Base-by-base conservation (phyloP, 2,113 vertebrate genomes). In the Oryzias melastigma region DNA sequence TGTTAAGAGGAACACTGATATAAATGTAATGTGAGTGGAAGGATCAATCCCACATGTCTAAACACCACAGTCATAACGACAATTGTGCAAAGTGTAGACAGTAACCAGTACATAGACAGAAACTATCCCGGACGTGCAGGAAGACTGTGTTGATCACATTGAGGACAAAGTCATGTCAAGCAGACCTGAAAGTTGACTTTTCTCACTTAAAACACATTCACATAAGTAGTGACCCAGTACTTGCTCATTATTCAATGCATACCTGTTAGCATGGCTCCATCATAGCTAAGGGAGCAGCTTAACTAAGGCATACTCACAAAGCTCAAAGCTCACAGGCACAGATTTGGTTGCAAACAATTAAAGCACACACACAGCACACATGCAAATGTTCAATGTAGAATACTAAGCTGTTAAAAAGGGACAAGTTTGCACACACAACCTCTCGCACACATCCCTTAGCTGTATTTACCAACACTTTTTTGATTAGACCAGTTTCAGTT, bases 401-500 rank as follows among this genome's bases (percentile, higher is more conserved):
- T 44, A 51, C 24, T 20, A 64, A 75, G 29, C 47, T 47, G 57
- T 52, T 50, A 22, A 52, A 57, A 61, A 43, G 18, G 52, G 13
- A 52, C 24, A 49, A 61, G 19, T 8, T 45, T 7, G 47, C 47
- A 49, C 60, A 68, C 24, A 71, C 61, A 58, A 57, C 65, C 61
- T 54, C 73, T 45, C 43, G 19, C 44, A 52, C 53, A 50, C 35
- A 27, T 74, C 35, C 48, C 66, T 64, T 65, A 62, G 74, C 78
- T 24, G 57, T 73, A 70, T 27, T 22, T 18, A 69, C 76, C 68
- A 72, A 76, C 73, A 62, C 58, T 71, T 77, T 67, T 85, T 80
- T 76, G 76, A 85, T 77, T 72, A 79, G 66, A 73, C 54, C 58
- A 48, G 55, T 71, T 65, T 75, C 49, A 52, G 59, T 43, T 42